Conservation (phyloP, 2,888 invertebrate genomes). For the Spisula subtruncata region DNA sequence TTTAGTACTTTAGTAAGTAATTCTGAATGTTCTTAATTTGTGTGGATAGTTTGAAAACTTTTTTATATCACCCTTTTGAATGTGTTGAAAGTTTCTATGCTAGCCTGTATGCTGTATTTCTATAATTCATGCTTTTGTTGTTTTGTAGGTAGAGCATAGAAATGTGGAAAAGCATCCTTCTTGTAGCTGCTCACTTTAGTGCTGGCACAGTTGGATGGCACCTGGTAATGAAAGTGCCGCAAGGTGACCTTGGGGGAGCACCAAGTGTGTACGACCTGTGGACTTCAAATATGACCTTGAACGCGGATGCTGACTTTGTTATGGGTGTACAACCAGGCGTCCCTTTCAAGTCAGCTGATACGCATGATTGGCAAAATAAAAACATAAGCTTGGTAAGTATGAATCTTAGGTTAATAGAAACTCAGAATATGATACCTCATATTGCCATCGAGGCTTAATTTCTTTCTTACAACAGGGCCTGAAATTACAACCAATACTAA, state of each 20-base stretch:
- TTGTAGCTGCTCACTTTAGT: not conserved
- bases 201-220: constrained; percentile 57
- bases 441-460: too few species aligned
- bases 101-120: not conserved
- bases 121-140: not conserved
- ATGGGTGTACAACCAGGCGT: constrained; percentile 61
- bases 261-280: constrained; percentile 65
- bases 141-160: not conserved
- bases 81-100: too few species aligned
- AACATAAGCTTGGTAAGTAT: constrained; percentile 64
- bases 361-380: constrained; percentile 61
- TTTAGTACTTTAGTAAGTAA: too few species aligned
- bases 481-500: too few species aligned
- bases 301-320: constrained; percentile 57
- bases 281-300: constrained; percentile 67
- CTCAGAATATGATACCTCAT: too few species aligned
- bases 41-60: too few species aligned
- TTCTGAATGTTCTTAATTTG: too few species aligned
- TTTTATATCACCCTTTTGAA: too few species aligned
- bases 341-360: constrained; percentile 62
- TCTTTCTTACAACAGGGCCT: too few species aligned
- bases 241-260: constrained; percentile 51
- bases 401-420: too few species aligned
- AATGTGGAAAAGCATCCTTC: constrained; percentile 8
- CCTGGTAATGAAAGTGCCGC: constrained; percentile 69